These are phyloP conservation scores for Fratercula arctica DNA, from an alignment of 2,797 vertebrate genomes.

Conservation along the genomic window DNA sequence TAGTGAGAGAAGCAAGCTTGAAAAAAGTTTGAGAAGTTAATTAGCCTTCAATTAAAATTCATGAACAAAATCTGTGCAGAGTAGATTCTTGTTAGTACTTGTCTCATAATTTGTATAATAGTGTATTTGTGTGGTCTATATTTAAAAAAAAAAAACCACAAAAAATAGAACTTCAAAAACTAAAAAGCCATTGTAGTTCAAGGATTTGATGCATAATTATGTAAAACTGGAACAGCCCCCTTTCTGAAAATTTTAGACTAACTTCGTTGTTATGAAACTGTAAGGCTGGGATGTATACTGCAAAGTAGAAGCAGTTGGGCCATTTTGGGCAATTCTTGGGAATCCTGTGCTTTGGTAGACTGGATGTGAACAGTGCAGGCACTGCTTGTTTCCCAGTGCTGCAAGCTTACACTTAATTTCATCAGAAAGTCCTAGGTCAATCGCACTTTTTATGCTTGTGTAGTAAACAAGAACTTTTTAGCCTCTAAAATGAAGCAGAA, in stretches of 20 bases:
- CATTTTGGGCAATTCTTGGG: neutral
- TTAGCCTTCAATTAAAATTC: conserved; percentile 13
- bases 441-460: neutral
- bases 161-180: neutral
- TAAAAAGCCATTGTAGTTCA: neutral
- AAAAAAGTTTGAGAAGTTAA: neutral
- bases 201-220: neutral
- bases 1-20: neutral
- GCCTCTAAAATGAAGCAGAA: neutral
- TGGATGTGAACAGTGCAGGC: neutral
- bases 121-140: neutral
- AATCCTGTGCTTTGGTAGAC: neutral
- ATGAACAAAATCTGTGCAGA: neutral
- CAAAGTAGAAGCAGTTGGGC: neutral
- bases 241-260: neutral
- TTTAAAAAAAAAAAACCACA: neutral
- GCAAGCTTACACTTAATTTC: neutral
- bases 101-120: conserved; percentile 2
- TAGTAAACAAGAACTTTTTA: neutral
- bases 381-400: neutral
- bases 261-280: neutral
- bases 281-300: neutral
- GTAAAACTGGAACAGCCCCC: neutral
- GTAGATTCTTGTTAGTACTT: conserved; percentile 5
- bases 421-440: neutral